Conservation (phyloP, 2,113 vertebrate species). For the Accipiter virgatus region DNA sequence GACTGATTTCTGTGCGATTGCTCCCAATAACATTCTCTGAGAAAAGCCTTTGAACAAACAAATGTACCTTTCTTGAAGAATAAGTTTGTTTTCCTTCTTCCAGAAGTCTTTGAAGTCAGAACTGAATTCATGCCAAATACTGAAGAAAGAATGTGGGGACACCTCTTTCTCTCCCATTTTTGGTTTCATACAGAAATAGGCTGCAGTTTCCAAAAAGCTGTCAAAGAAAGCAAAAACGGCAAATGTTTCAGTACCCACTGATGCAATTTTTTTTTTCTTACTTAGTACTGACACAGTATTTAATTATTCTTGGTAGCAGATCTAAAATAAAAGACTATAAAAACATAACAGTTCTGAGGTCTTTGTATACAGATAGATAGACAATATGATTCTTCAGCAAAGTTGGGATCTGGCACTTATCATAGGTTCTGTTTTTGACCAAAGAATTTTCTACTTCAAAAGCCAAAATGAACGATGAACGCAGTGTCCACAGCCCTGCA, state of each 20-base stretch:
- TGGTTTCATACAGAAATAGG: conserved; percentile 92
- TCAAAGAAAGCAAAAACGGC: conserved; percentile 51
- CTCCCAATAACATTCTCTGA: background rate
- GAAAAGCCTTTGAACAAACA: conserved; percentile 64
- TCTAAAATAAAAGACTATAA: background rate
- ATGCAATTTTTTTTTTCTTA: background rate
- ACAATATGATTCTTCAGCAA: background rate
- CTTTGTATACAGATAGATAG: background rate
- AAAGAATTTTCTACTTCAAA: background rate
- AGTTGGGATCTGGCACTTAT: background rate
- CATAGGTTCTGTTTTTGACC: background rate
- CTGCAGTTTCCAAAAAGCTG: conserved; percentile 91
- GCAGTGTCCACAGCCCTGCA: background rate
- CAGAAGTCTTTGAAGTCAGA: conserved; percentile 97
- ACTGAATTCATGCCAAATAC: conserved; percentile 96
- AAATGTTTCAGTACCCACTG: conserved; percentile 35
- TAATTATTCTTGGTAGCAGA: background rate
- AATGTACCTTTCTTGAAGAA: conserved; percentile 91
- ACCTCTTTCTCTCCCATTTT: conserved; percentile 95
- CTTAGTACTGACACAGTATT: conserved; percentile 17
- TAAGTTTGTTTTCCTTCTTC: conserved; percentile 96
- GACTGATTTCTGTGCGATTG: background rate
- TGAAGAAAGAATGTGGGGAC: conserved; percentile 91
- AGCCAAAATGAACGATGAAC: background rate
- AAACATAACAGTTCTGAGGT: background rate